phyloP scores from a whole-genome alignment of 2,797 vertebrate genomes.

The Phrynocephalus forsythii region DNA sequence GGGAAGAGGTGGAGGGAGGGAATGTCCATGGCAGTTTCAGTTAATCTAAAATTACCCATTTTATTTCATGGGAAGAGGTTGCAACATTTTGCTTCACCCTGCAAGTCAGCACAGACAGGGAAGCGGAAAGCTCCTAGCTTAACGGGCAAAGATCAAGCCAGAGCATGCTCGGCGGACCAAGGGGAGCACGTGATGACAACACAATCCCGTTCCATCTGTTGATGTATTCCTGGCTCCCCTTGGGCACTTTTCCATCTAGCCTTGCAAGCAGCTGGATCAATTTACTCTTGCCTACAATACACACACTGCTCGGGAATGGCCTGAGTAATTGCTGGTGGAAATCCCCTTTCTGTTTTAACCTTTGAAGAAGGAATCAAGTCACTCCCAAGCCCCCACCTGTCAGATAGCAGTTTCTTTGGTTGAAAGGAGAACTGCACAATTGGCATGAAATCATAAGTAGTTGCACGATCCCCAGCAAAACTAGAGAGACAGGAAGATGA shows the following conservation, averaged over 20 bases:
- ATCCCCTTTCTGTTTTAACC: constrained; percentile 76
- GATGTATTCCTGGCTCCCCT: constrained; percentile 70
- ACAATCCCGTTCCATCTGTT: constrained; percentile 87
- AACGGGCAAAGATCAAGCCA: constrained; percentile 58
- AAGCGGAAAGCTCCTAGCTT: constrained; percentile 29
- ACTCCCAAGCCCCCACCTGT: constrained; percentile 72
- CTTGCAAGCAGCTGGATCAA: constrained; percentile 89
- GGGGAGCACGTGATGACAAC: constrained; percentile 81
- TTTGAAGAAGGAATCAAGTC: constrained; percentile 75
- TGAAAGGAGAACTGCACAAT: constrained; percentile 53
- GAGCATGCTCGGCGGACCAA: constrained; percentile 73
- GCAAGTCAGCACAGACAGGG: constrained; percentile 54
- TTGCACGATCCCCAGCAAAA: constrained; percentile 84
- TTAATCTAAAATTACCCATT: constrained; percentile 69
- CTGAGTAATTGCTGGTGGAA: constrained; percentile 80
- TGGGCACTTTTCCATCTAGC: constrained; percentile 86
- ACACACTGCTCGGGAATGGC: constrained; percentile 66
- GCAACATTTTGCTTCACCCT: constrained; percentile 48
- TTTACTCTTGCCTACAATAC: constrained; percentile 80
- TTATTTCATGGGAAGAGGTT: constrained; percentile 57
- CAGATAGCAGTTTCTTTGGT: constrained; percentile 71
- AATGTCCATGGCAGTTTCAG: constrained; percentile 19
- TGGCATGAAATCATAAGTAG: constrained; percentile 76
- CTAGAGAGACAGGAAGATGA: constrained; percentile 79
- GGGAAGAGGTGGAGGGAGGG: neutral